These are phyloP conservation scores for Mormyrops attenuatus DNA, from an alignment of 2,797 vertebrate species.

Conservation along the genomic window DNA sequence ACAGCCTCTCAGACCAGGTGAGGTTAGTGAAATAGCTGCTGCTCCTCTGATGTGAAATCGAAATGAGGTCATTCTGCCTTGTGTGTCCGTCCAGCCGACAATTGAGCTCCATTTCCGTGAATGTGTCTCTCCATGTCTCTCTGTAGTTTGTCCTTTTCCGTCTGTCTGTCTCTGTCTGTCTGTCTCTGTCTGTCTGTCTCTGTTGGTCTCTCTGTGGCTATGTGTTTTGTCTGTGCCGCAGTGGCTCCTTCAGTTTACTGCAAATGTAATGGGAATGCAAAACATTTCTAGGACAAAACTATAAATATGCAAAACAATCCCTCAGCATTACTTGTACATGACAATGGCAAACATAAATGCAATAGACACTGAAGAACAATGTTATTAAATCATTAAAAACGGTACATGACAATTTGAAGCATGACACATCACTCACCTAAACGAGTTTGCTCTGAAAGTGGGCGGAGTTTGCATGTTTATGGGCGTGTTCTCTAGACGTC, in stretches of 20 bases:
- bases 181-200: background rate
- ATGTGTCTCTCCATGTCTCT: background rate
- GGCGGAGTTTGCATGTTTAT: background rate
- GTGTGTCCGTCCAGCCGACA: background rate
- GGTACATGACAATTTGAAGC: background rate
- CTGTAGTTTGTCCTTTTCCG: background rate
- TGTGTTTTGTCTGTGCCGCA: background rate
- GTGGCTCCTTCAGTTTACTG: background rate
- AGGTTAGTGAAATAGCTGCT: constrained; percentile 55
- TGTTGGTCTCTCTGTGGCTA: background rate
- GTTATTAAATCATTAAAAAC: background rate
- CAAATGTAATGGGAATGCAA: background rate
- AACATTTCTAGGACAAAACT: background rate
- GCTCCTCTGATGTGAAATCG: constrained; percentile 40
- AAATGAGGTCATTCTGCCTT: constrained; percentile 31
- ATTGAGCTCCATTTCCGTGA: background rate
- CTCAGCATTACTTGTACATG: background rate
- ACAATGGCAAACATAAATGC: background rate
- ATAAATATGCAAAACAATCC: background rate
- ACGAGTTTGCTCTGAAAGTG: background rate
- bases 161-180: background rate
- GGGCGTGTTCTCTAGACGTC: background rate
- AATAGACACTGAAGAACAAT: background rate
- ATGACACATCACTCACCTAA: background rate
- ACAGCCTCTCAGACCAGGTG: constrained; percentile 55